Conservation (phyloP, 2,888 invertebrate genomes). For the Stramonita haemastoma region DNA sequence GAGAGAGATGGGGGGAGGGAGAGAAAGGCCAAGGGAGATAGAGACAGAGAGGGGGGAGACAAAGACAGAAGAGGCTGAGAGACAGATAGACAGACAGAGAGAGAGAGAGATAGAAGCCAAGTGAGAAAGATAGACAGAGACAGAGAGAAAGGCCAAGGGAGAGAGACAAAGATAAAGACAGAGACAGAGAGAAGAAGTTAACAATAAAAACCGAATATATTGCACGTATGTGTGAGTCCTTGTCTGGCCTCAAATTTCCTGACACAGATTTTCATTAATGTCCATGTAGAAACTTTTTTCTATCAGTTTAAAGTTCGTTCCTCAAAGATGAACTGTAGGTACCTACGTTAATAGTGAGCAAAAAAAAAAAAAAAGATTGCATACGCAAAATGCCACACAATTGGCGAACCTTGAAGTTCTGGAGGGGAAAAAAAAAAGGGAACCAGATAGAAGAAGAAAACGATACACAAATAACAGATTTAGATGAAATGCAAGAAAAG, state of each 20-base stretch:
- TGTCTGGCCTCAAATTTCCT: too few relatives aligned
- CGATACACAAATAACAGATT: neutral
- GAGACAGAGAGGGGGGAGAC: constrained; percentile 36
- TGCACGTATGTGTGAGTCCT: neutral
- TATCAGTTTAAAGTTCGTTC: neutral
- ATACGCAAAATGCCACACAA: neutral
- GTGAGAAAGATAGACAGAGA: constrained; percentile 52
- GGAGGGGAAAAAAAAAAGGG: neutral
- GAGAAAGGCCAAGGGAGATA: too few relatives aligned
- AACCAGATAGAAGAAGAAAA: neutral
- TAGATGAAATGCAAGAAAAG: neutral
- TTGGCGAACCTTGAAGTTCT: too few relatives aligned
- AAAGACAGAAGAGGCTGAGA: too few relatives aligned
- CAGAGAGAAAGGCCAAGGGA: too few relatives aligned
- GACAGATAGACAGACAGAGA: too few relatives aligned
- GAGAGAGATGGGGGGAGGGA: constrained; percentile 16
- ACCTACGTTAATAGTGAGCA: neutral
- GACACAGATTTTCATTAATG: too few relatives aligned
- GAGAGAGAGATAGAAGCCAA: constrained; percentile 43
- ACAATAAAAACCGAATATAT: neutral
- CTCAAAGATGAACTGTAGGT: neutral
- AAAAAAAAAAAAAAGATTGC: neutral
- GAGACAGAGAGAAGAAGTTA: too few relatives aligned
- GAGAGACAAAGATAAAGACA: too few relatives aligned
- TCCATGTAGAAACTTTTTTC: too few relatives aligned